A percentile compares a stretch with the other conserved stretches of the same genome.
phyloP scores from a whole-genome alignment of 2,888 invertebrate genomes.

The Chrysotoxum bicinctum region DNA sequence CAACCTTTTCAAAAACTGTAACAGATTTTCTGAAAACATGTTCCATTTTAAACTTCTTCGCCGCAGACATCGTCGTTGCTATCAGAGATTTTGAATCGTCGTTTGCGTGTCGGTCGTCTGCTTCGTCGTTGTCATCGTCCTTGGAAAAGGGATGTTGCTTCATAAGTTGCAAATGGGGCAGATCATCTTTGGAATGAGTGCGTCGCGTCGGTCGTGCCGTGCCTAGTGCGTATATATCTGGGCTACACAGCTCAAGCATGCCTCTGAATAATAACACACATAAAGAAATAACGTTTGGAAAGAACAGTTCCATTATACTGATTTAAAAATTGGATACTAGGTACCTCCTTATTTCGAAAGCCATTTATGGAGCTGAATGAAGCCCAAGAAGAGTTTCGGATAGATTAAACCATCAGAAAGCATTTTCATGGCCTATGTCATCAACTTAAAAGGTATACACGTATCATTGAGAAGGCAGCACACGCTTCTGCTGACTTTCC shows the following conservation, averaged over 20 bases:
- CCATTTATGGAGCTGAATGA: not conserved
- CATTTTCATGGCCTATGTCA: constrained; percentile 18
- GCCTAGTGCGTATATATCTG: not conserved
- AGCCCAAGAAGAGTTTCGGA: constrained; percentile 1
- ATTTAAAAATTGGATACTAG: constrained; percentile 31
- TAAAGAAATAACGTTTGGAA: constrained; percentile 2
- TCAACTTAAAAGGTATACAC: constrained; percentile 30
- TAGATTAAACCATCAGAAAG: constrained; percentile 16
- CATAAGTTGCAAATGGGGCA: constrained; percentile 59
- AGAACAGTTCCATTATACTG: not conserved
- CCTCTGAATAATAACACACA: constrained; percentile 69
- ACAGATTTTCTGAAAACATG: constrained; percentile 62
- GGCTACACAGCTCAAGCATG: constrained; percentile 59
- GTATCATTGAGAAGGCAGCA: constrained; percentile 44
- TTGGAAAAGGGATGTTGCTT: constrained; percentile 24
- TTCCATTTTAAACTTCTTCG: constrained; percentile 50
- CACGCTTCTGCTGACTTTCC: constrained; percentile 30
- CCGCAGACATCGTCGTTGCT: not conserved
- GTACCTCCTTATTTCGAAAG: not conserved
- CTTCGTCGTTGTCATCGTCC: not conserved
- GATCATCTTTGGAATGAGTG: constrained; percentile 62
- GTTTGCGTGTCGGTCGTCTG: not conserved
- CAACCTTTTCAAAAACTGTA: constrained; percentile 49
- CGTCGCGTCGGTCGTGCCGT: not conserved
- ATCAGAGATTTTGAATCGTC: not conserved